Percentiles rank a stretch among this genome's conserved stretches.
Evolutionary conservation across 2,797 vertebrate genomes (phyloP).

Genomic region (Coendou prehensilis): DNA sequence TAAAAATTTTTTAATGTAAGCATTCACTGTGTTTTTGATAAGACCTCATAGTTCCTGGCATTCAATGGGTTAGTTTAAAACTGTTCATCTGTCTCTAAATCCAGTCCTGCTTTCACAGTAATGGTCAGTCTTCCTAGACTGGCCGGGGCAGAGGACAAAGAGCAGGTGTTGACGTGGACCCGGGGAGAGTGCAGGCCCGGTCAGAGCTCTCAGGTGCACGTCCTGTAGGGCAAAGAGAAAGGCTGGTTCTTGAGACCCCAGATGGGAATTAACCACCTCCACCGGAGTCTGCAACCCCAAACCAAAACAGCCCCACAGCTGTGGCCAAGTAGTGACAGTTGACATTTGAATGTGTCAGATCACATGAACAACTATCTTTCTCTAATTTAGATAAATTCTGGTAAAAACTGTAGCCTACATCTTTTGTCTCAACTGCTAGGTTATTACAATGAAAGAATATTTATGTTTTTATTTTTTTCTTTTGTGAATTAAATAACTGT

Average conservation of each 20-base stretch:
- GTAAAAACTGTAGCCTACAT: neutral
- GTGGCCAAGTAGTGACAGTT: rapidly evolving
- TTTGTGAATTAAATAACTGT: conserved; percentile 8
- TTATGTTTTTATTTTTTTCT: neutral
- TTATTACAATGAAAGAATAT: neutral
- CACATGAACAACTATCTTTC: neutral
- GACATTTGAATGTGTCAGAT: too few species aligned
- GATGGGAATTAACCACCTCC: neutral
- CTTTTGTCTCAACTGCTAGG: neutral
- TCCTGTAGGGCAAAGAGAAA: neutral
- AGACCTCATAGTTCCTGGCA: neutral
- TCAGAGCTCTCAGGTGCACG: neutral
- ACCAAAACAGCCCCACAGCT: neutral
- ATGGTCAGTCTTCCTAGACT: neutral
- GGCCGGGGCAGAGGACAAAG: neutral
- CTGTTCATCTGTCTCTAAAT: neutral
- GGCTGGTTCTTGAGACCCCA: neutral
- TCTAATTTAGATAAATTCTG: neutral
- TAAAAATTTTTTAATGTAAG: neutral
- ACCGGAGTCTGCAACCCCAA: neutral
- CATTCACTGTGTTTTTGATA: neutral
- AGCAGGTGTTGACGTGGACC: too few species aligned
- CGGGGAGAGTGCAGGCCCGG: neutral
- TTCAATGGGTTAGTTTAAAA: neutral
- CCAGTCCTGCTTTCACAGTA: neutral